Evolutionary conservation across 92 coral and sea anemone genomes (phyloP).

Genomic region (Palythoa grandis): DNA sequence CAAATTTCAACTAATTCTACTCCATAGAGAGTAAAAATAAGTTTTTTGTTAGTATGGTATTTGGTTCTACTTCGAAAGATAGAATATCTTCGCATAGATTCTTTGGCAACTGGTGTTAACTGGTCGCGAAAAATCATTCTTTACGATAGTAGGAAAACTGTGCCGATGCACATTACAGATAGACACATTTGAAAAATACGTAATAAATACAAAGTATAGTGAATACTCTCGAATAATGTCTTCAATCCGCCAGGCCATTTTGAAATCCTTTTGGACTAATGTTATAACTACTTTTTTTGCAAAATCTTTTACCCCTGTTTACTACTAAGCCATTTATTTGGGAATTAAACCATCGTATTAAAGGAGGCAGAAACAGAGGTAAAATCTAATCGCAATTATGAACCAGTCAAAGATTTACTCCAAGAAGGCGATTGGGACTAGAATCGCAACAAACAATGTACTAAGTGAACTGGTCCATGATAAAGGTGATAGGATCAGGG

Average conservation of each 20-base stretch:
- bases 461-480: too few relatives aligned
- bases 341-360: not conserved
- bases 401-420: conserved; percentile 1
- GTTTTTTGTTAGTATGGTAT: too few relatives aligned
- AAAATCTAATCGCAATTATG: not conserved
- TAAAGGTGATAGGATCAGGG: too few relatives aligned
- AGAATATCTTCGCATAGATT: not conserved
- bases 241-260: conserved; percentile 80
- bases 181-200: conserved; percentile 36
- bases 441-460: too few relatives aligned
- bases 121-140: conserved; percentile 2
- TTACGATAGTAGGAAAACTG: not conserved
- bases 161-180: not conserved
- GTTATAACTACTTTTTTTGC: conserved; percentile 26
- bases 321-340: not conserved
- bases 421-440: not conserved
- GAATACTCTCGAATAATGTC: conserved; percentile 60
- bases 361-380: not conserved
- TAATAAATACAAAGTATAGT: conserved; percentile 80
- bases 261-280: conserved; percentile 22
- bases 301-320: not conserved
- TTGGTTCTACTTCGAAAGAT: too few relatives aligned
- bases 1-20: too few relatives aligned
- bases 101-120: conserved; percentile 4
- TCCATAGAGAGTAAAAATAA: too few relatives aligned